Base-by-base conservation (phyloP, 2,888 invertebrate species). In the Agrotis clavis region DNA sequence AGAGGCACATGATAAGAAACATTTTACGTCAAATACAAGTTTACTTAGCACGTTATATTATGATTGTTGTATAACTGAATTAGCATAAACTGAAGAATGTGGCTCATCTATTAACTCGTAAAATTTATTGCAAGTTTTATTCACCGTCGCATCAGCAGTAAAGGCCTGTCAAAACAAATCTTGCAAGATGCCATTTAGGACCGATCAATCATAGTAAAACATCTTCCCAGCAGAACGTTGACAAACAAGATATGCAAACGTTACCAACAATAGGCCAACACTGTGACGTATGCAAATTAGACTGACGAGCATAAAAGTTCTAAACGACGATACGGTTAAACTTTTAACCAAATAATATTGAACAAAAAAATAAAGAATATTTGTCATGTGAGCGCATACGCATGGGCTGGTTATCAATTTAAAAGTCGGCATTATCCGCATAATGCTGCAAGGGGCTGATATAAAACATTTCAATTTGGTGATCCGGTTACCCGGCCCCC, bases 391-490 rank as follows among this genome's bases (percentile, higher is more conserved):
- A 91, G 88, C 90, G 90, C 88, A 88, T 90, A 92, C 92, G 92
- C 92, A 93, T 92, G 89, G 90, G 90, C 91, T 91, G 93, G 95
- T 96, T 96, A 95, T 96, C 96, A 96, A 95, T 96, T 95, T 94
- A 94, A 93, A 95, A 95, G 95, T 94, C 92, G 92, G 92, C 88
- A 94, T 95, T 94, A 96, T 94, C 91, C 92, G 75, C 88, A 90
- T 93, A 94, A 93, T 93, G 91, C 92, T 87, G 92, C 85, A 67
- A 90, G 93, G 94, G 92, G 91, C 88, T 85, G 92, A 92, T 92
- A 96, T 96, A 96, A 95, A 96, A 96, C 96, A 96, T 96, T 96
- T 96, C 96, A 96, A 96, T 96, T 96, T 96, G 90, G 94, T 92
- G 95, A 96, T 96, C 96, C 95, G 96, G 96, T 96, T 96, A 92